Conservation (phyloP, 2,888 invertebrate species). For the Aphidius colemani region DNA sequence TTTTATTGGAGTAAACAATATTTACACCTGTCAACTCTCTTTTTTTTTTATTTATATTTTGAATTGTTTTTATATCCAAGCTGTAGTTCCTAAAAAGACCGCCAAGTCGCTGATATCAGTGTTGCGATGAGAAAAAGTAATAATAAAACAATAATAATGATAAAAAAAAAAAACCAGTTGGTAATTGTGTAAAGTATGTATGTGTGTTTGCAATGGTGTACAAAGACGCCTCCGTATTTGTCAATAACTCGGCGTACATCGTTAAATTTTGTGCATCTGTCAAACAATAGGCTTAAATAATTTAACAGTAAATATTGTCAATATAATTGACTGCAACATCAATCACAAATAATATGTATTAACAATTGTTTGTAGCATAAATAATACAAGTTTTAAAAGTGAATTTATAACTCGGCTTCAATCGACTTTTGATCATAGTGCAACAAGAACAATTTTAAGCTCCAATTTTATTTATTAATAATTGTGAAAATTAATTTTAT, state of each 20-base stretch:
- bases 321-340: too few relatives aligned
- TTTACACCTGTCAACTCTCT: too few relatives aligned
- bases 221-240: slow-evolving; percentile 54
- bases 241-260: slow-evolving; percentile 48
- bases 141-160: neutral
- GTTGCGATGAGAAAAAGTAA: neutral
- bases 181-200: slow-evolving; percentile 37
- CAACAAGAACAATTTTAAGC: neutral
- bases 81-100: slow-evolving; percentile 20
- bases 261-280: too few relatives aligned
- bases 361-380: neutral
- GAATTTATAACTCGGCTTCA: slow-evolving; percentile 6
- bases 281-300: slow-evolving; percentile 36
- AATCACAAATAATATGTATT: too few relatives aligned
- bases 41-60: too few relatives aligned
- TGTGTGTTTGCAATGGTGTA: slow-evolving; percentile 38
- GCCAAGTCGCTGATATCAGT: neutral
- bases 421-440: neutral
- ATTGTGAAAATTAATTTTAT: too few relatives aligned
- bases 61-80: too few relatives aligned
- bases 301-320: neutral
- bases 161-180: slow-evolving; percentile 6
- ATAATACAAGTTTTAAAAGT: neutral
- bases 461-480: too few relatives aligned
- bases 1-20: too few relatives aligned